Conservation (phyloP, 2,113 vertebrate genomes). For the Crypturellus undulatus region DNA sequence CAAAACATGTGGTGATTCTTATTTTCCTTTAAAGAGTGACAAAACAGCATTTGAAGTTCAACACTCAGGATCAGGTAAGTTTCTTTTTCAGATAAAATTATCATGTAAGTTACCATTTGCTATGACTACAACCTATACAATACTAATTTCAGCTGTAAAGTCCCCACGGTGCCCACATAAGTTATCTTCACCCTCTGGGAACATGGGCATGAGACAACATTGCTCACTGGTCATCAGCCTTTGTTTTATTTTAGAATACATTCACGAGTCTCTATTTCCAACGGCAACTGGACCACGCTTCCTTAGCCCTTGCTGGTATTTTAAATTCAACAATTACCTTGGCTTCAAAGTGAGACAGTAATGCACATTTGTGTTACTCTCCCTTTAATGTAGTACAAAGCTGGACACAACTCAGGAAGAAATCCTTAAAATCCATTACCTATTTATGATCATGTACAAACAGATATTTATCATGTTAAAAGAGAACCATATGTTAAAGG, state of each 20-base stretch:
- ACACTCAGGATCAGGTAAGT: neutral
- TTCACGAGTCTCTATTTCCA: conserved; percentile 60
- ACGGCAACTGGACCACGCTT: conserved; percentile 15
- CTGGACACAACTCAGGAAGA: conserved; percentile 60
- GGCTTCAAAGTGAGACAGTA: conserved; percentile 63
- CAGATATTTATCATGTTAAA: conserved; percentile 51
- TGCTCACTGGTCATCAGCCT: conserved; percentile 6
- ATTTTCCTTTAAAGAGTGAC: conserved; percentile 11
- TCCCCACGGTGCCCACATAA: neutral
- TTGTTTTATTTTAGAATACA: conserved; percentile 72
- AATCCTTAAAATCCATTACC: conserved; percentile 58
- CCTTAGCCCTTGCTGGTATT: conserved; percentile 42
- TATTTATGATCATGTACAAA: conserved; percentile 69
- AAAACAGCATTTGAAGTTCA: conserved; percentile 22
- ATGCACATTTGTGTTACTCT: conserved; percentile 48
- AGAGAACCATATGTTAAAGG: conserved; percentile 49
- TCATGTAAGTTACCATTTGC: neutral
- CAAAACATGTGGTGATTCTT: neutral
- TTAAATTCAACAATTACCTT: conserved; percentile 39
- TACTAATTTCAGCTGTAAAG: neutral
- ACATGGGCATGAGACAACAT: neutral
- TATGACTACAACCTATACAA: neutral
- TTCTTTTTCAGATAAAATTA: conserved; percentile 14
- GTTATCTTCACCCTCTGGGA: neutral
- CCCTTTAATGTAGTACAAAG: conserved; percentile 63